phyloP scores from a whole-genome alignment of 1,140 invertebrate species.

The Latrodectus geometricus region DNA sequence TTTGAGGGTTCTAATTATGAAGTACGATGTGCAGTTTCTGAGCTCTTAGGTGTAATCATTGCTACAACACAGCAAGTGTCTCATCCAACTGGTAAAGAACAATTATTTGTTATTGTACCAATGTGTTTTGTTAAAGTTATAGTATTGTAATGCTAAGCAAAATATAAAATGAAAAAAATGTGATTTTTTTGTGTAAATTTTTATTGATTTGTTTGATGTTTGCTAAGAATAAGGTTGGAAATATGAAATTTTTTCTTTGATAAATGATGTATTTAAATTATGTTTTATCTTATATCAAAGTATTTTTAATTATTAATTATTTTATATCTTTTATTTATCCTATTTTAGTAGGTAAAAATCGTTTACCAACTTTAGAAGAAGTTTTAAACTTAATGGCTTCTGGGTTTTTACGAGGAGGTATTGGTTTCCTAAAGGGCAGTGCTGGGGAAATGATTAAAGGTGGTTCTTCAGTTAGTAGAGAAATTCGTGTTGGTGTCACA shows the following conservation, averaged over 20 bases:
- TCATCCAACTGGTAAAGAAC: slow-evolving; percentile 55
- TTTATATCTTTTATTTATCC: neutral
- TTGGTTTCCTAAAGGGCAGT: slow-evolving; percentile 90
- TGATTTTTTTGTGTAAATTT: no score
- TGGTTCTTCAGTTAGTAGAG: slow-evolving; percentile 88
- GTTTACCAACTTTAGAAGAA: slow-evolving; percentile 88
- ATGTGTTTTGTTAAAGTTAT: neutral
- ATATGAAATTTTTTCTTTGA: no score
- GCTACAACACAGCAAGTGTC: slow-evolving; percentile 80
- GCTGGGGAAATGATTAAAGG: slow-evolving; percentile 97
- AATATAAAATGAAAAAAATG: neutral
- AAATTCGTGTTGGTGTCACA: slow-evolving; percentile 95
- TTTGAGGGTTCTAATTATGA: slow-evolving; percentile 96
- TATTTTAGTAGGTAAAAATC: slow-evolving; percentile 62
- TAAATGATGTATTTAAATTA: no score
- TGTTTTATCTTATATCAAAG: no score
- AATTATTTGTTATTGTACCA: neutral
- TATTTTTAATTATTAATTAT: no score
- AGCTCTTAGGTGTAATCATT: slow-evolving; percentile 83
- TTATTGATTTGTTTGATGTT: no score
- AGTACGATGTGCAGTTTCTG: slow-evolving; percentile 90
- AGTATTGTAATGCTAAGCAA: neutral
- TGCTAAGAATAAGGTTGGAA: no score
- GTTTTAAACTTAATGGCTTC: slow-evolving; percentile 90
- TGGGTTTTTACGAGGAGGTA: slow-evolving; percentile 94